A percentile compares a stretch with the other conserved stretches of the same genome.
These are phyloP conservation scores for Toxostoma redivivum DNA, from an alignment of 2,113 vertebrate species.

Conservation along the genomic window DNA sequence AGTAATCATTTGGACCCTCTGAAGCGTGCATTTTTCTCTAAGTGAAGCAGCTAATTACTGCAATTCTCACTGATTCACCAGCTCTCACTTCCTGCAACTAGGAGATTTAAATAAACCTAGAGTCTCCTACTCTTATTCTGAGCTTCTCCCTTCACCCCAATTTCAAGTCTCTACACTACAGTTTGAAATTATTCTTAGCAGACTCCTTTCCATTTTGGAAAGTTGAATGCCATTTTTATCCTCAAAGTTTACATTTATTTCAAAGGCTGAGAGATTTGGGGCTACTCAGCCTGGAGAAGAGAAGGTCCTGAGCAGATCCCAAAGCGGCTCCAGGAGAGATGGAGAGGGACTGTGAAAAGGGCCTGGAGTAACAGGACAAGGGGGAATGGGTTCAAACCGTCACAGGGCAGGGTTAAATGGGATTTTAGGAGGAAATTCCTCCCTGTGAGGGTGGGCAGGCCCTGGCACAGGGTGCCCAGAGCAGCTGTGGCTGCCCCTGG, in stretches of 20 bases:
- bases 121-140: background rate
- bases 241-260: background rate
- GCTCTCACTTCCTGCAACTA: background rate
- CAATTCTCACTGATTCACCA: background rate
- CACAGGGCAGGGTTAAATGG: background rate
- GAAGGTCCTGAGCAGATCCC: background rate
- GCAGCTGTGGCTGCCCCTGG: background rate
- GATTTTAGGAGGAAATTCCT: background rate
- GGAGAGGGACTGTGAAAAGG: background rate
- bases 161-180: background rate
- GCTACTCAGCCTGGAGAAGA: background rate
- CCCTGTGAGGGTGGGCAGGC: accelerated
- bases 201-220: background rate
- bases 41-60: background rate
- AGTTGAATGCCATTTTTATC: background rate
- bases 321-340: background rate
- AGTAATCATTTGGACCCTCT: background rate
- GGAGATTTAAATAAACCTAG: background rate
- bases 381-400: accelerated
- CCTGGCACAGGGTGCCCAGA: background rate
- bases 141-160: background rate
- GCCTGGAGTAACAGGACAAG: background rate
- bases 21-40: background rate
- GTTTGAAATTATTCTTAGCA: background rate
- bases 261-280: background rate